Base-by-base conservation (phyloP, 1,140 invertebrate genomes). In the Ips typographus region DNA sequence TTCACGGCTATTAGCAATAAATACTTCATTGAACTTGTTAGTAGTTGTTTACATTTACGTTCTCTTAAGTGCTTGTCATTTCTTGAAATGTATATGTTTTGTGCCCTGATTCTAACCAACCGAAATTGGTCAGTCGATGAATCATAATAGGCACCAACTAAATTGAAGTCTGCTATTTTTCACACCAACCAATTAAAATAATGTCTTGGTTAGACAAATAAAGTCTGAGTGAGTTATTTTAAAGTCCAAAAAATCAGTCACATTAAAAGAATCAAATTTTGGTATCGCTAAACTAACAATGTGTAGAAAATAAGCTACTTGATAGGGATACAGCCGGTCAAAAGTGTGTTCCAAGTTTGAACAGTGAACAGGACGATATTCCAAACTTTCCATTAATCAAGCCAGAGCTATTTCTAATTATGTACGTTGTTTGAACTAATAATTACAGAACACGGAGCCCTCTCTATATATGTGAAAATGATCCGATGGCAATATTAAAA, bases 401-500 rank as follows among this genome's bases (percentile, higher is more conserved):
- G 42, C 49, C 70, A 22, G 51, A 61, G 61, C 65, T 58, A 70
- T 73, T 71, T 70, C 44, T 64, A 74, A 74, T 74, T 72, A 74
- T 68, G 67, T 58, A 67, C 67, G 70, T 70, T 73, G 66, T 75
- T 75, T 73, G 68, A 72, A 74, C 72, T 74, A 74, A 75, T 75
- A 75, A 75, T 73, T 72, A 75, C 69, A 73, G 73, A 74, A 68
- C 64, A 69, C 66, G 66, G 65, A 71, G 57, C 65, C 60, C 72
- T 22, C 22, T 22, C 22, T 22, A 22, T 60, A 65, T 71, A 69
- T 71, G 65, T 74, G 68, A 73, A 74, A 74, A 72, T 71, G 74
- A 73, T 75, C 72, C 66, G 65, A 55, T 61, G 62, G 68, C 56
- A 74, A 75, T 79, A 78, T 77, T 77, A 79, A 77, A 78, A 77